phyloP scores from a whole-genome alignment of 2,797 vertebrate genomes.

The Macropus fuliginosus region DNA sequence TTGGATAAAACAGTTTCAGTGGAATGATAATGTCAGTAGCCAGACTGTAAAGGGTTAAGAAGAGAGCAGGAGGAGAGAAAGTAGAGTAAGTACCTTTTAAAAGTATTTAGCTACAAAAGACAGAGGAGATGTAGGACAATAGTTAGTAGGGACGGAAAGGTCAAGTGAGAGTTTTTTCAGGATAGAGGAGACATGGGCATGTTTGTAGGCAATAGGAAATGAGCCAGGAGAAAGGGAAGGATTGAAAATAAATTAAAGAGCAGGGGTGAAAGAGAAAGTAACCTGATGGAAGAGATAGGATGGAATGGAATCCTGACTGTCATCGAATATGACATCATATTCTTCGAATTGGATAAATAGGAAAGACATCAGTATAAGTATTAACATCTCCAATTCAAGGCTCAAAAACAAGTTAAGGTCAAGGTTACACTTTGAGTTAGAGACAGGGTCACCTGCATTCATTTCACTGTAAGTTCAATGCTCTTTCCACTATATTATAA shows the following conservation, averaged over 20 bases:
- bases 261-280: background rate
- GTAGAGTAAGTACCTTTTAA: background rate
- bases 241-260: background rate
- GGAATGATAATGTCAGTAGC: background rate
- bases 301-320: background rate
- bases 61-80: background rate
- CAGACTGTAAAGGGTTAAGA: background rate
- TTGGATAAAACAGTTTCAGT: background rate
- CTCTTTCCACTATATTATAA: background rate
- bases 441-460: background rate
- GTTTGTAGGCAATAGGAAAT: background rate
- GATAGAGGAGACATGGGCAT: background rate
- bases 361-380: background rate
- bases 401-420: background rate
- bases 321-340: background rate
- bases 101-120: background rate
- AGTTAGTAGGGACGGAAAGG: background rate
- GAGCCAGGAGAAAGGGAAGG: background rate
- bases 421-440: background rate
- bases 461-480: background rate
- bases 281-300: background rate
- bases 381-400: background rate
- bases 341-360: background rate
- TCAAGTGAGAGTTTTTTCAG: background rate
- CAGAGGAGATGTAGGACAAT: background rate